These are phyloP conservation scores for Seira sanloemensis DNA, from an alignment of 2,888 invertebrate species.

Conservation along the genomic window DNA sequence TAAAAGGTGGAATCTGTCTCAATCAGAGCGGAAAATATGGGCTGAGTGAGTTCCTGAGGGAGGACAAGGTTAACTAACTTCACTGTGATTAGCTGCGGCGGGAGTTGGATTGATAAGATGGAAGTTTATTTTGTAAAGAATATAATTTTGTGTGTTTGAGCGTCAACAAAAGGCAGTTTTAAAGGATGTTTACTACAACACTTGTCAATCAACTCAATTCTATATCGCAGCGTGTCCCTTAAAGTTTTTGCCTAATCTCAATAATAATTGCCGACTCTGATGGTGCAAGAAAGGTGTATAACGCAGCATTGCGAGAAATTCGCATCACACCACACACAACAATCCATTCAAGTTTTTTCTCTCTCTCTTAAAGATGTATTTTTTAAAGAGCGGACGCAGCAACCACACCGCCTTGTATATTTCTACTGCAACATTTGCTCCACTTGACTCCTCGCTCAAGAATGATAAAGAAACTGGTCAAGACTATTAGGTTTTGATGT, in stretches of 20 bases:
- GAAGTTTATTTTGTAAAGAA: too few relatives aligned
- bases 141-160: too few relatives aligned
- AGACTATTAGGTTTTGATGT: slow-evolving; percentile 59
- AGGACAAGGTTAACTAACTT: too few relatives aligned
- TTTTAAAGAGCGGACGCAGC: not conserved
- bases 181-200: too few relatives aligned
- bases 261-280: not conserved
- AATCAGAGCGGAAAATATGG: not conserved
- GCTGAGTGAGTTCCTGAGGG: too few relatives aligned
- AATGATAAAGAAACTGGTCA: slow-evolving; percentile 59
- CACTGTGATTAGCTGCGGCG: too few relatives aligned
- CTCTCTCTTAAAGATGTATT: too few relatives aligned
- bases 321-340: not conserved
- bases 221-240: too few relatives aligned
- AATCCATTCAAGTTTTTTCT: not conserved
- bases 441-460: slow-evolving; percentile 61
- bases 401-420: slow-evolving; percentile 4
- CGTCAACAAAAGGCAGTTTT: too few relatives aligned
- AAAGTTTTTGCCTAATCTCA: too few relatives aligned
- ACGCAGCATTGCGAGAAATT: not conserved
- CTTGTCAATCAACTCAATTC: too few relatives aligned
- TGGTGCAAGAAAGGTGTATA: not conserved
- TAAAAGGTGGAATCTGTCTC: not conserved
- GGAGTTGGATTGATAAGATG: too few relatives aligned
- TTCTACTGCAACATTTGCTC: slow-evolving; percentile 50